Evolutionary conservation across 2,888 invertebrate genomes (phyloP), one percentile per base, ranked within the genome.

Genomic region (Chymomyza procnemis): DNA sequence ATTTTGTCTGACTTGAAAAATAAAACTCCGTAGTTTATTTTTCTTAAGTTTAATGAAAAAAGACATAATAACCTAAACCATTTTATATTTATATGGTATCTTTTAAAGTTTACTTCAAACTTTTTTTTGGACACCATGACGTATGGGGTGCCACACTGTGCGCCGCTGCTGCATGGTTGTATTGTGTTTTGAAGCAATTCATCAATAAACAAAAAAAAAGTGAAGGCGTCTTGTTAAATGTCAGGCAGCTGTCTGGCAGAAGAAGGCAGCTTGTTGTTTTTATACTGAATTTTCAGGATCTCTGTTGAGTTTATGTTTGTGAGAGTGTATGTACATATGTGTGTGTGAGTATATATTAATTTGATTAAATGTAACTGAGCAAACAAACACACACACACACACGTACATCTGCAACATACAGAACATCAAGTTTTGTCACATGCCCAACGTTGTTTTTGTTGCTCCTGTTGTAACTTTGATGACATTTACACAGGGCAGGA

Each of bases 341-440:
- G 72, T 57, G 65, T 57, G 47, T 59, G 72, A 48, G 67, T 70
- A 64, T 72, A 63, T 71, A 73, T 75, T 88, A 84, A 88, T 86
- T 88, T 88, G 87, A 83, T 84, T 88, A 88, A 84, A 84, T 76
- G 75, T 72, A 56, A 57, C 77, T 79, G 70, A 48, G 14, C 63
- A 21, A 46, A 58, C 57, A 80, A 74, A 71, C 71, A 76, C 47
- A 46, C 65, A 66, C n/a, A n/a, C n/a, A n/a, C n/a, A n/a, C n/a
- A n/a, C n/a, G n/a, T n/a, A n/a, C n/a, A n/a, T n/a, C n/a, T 61
- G 71, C 54, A 67, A 64, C 61, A 72, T 64, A 65, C 26, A 6
- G 22, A 18, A 56, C 21, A 50, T 50, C 50, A 18, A 18, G 50
- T 50, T 66, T 61, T 66, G 52, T 41, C 52, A 63, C 63, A 52